phyloP scores from a whole-genome alignment of 2,113 vertebrate species.

The Mustela nigripes region DNA sequence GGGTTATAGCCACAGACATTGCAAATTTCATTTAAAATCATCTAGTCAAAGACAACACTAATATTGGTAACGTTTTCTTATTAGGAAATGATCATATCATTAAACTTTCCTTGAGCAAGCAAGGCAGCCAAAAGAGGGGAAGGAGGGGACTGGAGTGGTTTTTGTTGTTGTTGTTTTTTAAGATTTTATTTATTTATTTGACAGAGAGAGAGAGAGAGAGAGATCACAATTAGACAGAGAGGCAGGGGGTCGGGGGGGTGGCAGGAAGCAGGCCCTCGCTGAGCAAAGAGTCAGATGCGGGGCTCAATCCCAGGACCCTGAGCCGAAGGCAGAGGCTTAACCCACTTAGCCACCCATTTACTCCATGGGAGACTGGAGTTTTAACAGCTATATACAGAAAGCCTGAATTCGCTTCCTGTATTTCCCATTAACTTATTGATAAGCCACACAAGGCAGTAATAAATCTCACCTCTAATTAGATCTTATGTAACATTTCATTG shows the following conservation, averaged over 20 bases:
- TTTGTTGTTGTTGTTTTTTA: no score
- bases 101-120: not conserved
- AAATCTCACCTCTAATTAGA: conserved; percentile 22
- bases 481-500: not conserved
- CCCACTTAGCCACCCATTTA: no score
- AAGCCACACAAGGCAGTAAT: not conserved
- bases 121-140: not conserved
- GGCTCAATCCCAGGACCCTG: no score
- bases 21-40: conserved; percentile 30
- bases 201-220: no score
- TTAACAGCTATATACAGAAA: not conserved
- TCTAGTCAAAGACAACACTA: not conserved
- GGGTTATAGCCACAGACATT: not conserved
- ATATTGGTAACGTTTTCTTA: not conserved
- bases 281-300: no score
- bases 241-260: no score
- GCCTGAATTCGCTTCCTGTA: conserved; percentile 40
- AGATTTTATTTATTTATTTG: no score
- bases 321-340: no score
- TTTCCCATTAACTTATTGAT: conserved; percentile 6
- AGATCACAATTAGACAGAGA: no score
- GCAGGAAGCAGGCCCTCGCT: no score
- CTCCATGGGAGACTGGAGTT: not conserved
- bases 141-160: not conserved
- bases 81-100: conserved; percentile 15